These are phyloP conservation scores for Ceratina japonica DNA, from an alignment of 1,140 invertebrate genomes.

Conservation along the genomic window DNA sequence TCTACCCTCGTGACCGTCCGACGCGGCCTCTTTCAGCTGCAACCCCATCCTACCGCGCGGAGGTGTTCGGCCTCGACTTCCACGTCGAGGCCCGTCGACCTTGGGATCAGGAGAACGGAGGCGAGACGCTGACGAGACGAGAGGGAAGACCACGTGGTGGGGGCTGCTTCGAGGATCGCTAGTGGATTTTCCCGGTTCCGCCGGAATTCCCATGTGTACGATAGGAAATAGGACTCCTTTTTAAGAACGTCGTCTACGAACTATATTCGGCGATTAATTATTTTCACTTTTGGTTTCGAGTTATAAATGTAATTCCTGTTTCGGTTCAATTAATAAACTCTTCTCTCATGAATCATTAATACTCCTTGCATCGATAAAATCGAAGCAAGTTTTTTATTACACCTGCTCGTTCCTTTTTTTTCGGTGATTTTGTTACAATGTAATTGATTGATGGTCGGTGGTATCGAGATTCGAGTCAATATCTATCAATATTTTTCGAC, in stretches of 20 bases:
- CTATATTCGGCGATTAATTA: too few relatives aligned
- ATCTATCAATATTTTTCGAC: conserved; percentile 12
- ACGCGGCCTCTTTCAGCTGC: background rate
- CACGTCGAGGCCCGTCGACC: conserved; percentile 42
- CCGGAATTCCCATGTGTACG: too few relatives aligned
- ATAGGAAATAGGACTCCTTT: too few relatives aligned
- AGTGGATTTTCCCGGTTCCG: too few relatives aligned
- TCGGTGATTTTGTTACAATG: background rate
- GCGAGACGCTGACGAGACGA: conserved; percentile 49
- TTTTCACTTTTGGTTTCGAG: too few relatives aligned
- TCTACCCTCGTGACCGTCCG: background rate
- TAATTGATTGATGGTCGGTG: background rate
- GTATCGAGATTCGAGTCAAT: background rate
- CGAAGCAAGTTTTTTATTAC: background rate
- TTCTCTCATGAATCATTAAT: too few relatives aligned
- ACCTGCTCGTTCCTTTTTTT: background rate
- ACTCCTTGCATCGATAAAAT: too few relatives aligned
- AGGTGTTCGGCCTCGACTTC: conserved; percentile 22
- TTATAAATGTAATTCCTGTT: too few relatives aligned
- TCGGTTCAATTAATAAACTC: too few relatives aligned
- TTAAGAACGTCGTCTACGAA: too few relatives aligned
- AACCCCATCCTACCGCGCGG: background rate
- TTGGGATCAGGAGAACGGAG: conserved; percentile 43
- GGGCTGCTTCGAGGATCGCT: background rate
- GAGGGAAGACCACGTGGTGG: background rate